Evolutionary conservation across 1,140 invertebrate genomes (phyloP), one percentile per base, ranked within the genome.

Genomic region (Heliconius nattereri): DNA sequence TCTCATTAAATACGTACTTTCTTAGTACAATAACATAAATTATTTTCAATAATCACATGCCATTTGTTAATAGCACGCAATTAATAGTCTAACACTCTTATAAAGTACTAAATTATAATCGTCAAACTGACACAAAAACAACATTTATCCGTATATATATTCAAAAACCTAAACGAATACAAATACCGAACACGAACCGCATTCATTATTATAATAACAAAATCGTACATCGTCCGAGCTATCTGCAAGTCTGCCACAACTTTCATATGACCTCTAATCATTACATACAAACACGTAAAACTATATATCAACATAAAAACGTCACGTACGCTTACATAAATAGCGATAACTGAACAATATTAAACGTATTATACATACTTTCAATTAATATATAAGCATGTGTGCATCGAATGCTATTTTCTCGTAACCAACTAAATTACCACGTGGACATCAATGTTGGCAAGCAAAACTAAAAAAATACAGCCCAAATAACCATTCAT

Each of bases 181-280:
- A 66, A 66, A 66, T 13, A 13, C 60, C 40, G 40, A 11, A 66
- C n/a, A 66, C n/a, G 23, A 66, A 66, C 23, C 60, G 60, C 29
- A 26, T 66, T 66, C 60, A 66, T 66, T 66, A 66, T 66, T 66
- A 66, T 66, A 66, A 66, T 66, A 66, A 66, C 60, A 66, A 66
- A 66, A 66, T 9, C n/a, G n/a, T n/a, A 75, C 71, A 79, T 26
- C 73, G 66, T 71, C 45, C 19, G 78, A 29, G 60, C 60, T 66
- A 66, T 66, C 60, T 75, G 54, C 74, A 66, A 70, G 57, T 76
- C 57, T 66, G 60, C 60, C 23, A 70, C 83, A 81, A 85, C 84
- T 82, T 85, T 85, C 82, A 78, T 81, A 49, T 78, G 84, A 82
- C 84, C 84, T 85, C 82, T 80, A 83, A 76, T 73, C 82, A 49